phyloP scores from a whole-genome alignment of 2,113 vertebrate species.

The Leptobrachium leishanense region DNA sequence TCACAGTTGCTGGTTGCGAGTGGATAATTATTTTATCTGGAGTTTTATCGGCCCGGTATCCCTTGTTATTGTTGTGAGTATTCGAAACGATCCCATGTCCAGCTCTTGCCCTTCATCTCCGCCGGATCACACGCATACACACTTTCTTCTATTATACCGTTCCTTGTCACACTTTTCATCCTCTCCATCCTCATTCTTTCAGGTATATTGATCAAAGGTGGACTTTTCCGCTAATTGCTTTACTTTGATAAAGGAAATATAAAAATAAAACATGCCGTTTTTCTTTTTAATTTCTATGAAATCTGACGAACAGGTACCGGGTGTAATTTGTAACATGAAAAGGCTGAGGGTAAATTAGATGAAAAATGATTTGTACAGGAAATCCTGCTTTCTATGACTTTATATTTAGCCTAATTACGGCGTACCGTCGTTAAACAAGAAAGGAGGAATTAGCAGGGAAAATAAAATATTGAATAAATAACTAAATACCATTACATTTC shows the following conservation, averaged over 20 bases:
- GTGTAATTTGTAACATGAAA: too few species aligned
- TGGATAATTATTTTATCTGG: constrained; percentile 96
- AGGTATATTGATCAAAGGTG: neutral
- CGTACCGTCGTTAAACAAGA: too few species aligned
- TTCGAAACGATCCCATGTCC: neutral
- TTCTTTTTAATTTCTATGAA: neutral
- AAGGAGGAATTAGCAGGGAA: too few species aligned
- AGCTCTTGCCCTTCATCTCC: neutral
- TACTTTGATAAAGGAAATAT: neutral
- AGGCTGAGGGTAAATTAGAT: too few species aligned
- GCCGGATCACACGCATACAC: neutral
- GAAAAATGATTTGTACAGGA: too few species aligned
- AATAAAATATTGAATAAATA: too few species aligned
- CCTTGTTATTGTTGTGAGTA: constrained; percentile 88
- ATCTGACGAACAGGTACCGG: neutral
- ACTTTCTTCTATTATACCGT: neutral
- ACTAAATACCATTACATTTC: too few species aligned
- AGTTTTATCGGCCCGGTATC: constrained; percentile 92
- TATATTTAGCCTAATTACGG: too few species aligned
- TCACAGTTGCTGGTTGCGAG: constrained; percentile 86
- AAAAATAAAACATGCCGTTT: too few species aligned
- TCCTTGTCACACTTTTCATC: neutral
- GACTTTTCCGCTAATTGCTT: neutral
- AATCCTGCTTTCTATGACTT: too few species aligned
- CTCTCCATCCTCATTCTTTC: neutral